Evolutionary conservation across 2,113 vertebrate species (phyloP).

Genomic region (Percopsis transmontana): DNA sequence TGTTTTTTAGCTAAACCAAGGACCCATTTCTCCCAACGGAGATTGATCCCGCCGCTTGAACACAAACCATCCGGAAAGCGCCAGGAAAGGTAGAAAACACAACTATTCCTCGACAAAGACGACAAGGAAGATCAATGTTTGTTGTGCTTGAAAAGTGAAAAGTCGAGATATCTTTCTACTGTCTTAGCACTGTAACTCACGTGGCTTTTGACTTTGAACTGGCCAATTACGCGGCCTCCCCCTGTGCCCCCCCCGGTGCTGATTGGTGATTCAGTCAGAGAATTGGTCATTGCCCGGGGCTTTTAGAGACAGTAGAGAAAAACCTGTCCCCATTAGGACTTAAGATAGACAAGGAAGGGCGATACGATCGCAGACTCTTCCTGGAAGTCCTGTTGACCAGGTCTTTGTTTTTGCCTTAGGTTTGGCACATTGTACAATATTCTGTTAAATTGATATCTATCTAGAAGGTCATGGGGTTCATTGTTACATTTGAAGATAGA

Average conservation of each 20-base stretch:
- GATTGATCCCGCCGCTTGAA: slow-evolving; percentile 12
- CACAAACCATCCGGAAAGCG: not conserved
- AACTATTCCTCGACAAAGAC: slow-evolving; percentile 11
- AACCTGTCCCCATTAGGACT: slow-evolving; percentile 44
- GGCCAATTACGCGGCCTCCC: slow-evolving; percentile 28
- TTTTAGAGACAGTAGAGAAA: slow-evolving; percentile 37
- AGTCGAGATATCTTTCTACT: slow-evolving; percentile 11
- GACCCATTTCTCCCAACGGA: no score
- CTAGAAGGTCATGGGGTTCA: slow-evolving; percentile 5
- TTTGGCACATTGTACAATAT: slow-evolving; percentile 18
- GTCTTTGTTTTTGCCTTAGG: slow-evolving; percentile 1
- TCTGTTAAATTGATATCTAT: slow-evolving; percentile 31
- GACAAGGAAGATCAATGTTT: slow-evolving; percentile 21
- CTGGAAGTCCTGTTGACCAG: not conserved
- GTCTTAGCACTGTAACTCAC: slow-evolving; percentile 24
- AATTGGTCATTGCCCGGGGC: slow-evolving; percentile 31
- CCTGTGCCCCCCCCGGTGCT: slow-evolving; percentile 1
- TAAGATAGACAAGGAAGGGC: slow-evolving; percentile 13
- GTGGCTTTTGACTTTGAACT: slow-evolving; percentile 21
- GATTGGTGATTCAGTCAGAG: slow-evolving; percentile 40
- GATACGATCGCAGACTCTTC: slow-evolving; percentile 18
- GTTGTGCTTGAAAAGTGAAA: slow-evolving; percentile 16
- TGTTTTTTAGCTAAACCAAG: no score
- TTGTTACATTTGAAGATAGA: slow-evolving; percentile 18
- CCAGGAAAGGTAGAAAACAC: slow-evolving; percentile 14